Percentiles rank a stretch among this genome's conserved stretches.
phyloP scores from a whole-genome alignment of 2,888 invertebrate species.

The Callyntrura guangdongensis region DNA sequence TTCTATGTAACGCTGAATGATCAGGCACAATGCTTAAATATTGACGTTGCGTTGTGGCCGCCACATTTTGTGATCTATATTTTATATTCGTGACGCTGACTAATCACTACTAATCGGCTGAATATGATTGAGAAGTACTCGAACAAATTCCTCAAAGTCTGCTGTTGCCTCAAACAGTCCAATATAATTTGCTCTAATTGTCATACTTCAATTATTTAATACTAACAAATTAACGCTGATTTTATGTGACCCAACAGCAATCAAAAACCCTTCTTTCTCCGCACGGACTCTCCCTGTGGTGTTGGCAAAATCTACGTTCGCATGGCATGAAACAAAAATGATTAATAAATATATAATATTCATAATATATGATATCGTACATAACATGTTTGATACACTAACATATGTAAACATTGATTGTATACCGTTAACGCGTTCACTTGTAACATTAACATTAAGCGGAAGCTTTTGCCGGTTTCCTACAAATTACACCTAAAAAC shows the following conservation, averaged over 20 bases:
- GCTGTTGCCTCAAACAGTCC: not conserved
- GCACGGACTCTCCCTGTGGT: conserved; percentile 70
- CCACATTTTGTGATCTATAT: not conserved
- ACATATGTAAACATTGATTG: not conserved
- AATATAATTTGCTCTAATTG: not conserved
- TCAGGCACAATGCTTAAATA: not conserved
- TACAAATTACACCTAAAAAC: no score
- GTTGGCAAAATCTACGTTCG: conserved; percentile 56
- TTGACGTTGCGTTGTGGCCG: not conserved
- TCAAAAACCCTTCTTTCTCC: conserved; percentile 70
- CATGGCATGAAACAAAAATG: conserved; percentile 59
- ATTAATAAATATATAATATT: not conserved
- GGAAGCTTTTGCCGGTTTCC: no score
- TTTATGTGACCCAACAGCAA: conserved; percentile 54
- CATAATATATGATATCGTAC: no score
- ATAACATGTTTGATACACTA: not conserved
- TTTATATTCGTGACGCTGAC: not conserved
- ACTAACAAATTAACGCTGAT: conserved; percentile 64
- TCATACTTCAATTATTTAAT: not conserved
- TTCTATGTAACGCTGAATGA: not conserved
- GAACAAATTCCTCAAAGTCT: not conserved
- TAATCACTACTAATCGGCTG: not conserved
- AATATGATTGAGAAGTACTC: not conserved
- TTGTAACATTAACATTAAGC: no score
- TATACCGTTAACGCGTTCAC: not conserved